Base-by-base conservation (phyloP, 2,113 vertebrate genomes). In the Smithornis capensis region DNA sequence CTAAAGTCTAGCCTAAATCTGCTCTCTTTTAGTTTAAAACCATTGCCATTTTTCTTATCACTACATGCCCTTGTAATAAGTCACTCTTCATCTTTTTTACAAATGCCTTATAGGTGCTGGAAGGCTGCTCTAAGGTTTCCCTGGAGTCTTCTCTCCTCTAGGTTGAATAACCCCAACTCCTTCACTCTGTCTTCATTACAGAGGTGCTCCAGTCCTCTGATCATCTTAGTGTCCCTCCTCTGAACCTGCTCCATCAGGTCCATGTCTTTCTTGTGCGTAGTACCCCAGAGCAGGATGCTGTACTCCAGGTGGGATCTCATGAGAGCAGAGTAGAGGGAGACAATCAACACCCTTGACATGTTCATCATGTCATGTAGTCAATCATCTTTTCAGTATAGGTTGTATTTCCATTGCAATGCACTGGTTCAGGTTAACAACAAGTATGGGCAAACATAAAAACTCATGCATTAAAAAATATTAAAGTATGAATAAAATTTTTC, bases 161-260 rank as follows among this genome's bases (percentile, higher is more conserved):
- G 8, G 33, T 4, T 67, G 44, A 67, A 33, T 33, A 59, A 21
- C 3, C 10, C 7, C 33, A 52, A 3, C 12, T 70, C 31, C 42
- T 27, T 28, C 44, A 13, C 14, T 33, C 27, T 50, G 25, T 33
- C 27, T 45, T 52, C 19, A 16, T 29, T 24, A 21, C 19, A 52
- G 33, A 52, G 4, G 14, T 38, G 9, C 3, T 89, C 42, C 28
- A 82, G 4, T 5, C 15, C 23, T 44, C 1, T 0, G 19, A 38
- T 59, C 5, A 24, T 24, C 10, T 59, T 38, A 38, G 16, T 52
- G 33, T 28, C 27, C 15, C 8, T 59, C 33, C 6, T 59, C 23
- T 52, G 37, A 44, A 73, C 49, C 65, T 57, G 44, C 9, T 56
- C 35, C 59, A 27, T 33, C 31, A 50, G 6, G 9, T 59, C 25